phyloP scores from a whole-genome alignment of 2,797 vertebrate genomes.

The Euthynnus affinis region DNA sequence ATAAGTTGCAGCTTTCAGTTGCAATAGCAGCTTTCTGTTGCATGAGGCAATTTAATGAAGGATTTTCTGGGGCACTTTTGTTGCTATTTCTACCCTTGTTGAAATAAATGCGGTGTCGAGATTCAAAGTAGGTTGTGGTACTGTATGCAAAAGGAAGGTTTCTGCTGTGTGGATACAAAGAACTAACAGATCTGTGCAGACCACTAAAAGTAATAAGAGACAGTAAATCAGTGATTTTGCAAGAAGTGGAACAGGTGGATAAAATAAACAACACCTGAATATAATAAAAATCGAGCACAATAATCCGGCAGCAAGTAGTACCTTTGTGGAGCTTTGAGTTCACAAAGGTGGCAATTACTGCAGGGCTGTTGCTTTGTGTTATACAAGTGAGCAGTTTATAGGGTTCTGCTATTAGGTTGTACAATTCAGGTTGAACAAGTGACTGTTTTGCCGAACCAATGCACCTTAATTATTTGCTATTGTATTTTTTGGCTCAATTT shows the following conservation, averaged over 20 bases:
- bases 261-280: not conserved
- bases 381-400: not conserved
- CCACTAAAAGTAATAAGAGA: not conserved
- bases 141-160: not conserved
- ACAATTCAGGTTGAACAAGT: too few species aligned
- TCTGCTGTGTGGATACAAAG: conserved; percentile 18
- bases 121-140: conserved; percentile 45
- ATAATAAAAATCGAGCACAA: not conserved
- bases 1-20: conserved; percentile 4
- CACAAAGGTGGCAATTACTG: not conserved
- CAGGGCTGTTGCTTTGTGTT: not conserved
- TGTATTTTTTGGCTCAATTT: not conserved
- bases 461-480: not conserved
- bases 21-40: conserved; percentile 35
- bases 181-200: not conserved
- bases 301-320: conserved; percentile 1
- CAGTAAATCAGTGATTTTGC: not conserved
- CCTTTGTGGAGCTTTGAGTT: not conserved
- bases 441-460: not conserved
- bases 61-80: conserved; percentile 56
- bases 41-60: conserved; percentile 40
- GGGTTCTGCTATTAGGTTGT: not conserved
- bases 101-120: conserved; percentile 41
- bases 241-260: not conserved
- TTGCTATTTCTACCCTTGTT: conserved; percentile 35